Base-by-base conservation (phyloP, 2,113 vertebrate genomes). In the Ivindomyrus marchei region DNA sequence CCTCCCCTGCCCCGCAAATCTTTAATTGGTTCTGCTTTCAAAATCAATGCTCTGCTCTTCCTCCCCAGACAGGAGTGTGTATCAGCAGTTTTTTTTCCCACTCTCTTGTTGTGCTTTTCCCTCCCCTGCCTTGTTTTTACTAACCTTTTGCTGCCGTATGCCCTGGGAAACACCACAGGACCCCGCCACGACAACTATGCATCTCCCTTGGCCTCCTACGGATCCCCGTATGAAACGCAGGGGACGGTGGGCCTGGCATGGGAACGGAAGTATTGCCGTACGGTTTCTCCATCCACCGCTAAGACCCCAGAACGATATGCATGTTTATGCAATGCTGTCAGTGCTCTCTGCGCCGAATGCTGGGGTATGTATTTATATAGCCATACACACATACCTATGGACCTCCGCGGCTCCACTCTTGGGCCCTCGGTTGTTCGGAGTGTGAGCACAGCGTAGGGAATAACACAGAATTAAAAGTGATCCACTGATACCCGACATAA, bases 21-120 rank as follows among this genome's bases (percentile, higher is more conserved):
- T 96, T 95, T 95, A 94, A 97, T 96, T 96, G 95, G 95, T 95
- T 94, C 94, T 94, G 95, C 92, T 93, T 91, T 88, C 93, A 92
- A 92, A 94, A 97, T 96, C 95, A 94, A 96, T 97, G 94, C 91
- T 91, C 94, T 94, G 94, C 94, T 95, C 95, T 93, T 93, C 93
- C 92, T 93, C 92, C 91, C 91, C 90, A 93, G 94, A 95, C 93
- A 92, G 92, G 89, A 91, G 93, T 90, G 92, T 93, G 93, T 92
- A 94, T 95, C 95, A 95, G 94, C 94, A 94, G 93, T 94, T 95
- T 92, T 87, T 92, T 90, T 2, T 1, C 52, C 88, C 89, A 56
- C n/a, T 88, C 87, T 88, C 83, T 90, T 92, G 89, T 90, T 93
- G 89, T 84, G 88, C 91, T 85, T 89, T 92, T 89, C 47, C 53